phyloP scores from a whole-genome alignment of 2,888 invertebrate species.

The Glyphotaelius pellucidus region DNA sequence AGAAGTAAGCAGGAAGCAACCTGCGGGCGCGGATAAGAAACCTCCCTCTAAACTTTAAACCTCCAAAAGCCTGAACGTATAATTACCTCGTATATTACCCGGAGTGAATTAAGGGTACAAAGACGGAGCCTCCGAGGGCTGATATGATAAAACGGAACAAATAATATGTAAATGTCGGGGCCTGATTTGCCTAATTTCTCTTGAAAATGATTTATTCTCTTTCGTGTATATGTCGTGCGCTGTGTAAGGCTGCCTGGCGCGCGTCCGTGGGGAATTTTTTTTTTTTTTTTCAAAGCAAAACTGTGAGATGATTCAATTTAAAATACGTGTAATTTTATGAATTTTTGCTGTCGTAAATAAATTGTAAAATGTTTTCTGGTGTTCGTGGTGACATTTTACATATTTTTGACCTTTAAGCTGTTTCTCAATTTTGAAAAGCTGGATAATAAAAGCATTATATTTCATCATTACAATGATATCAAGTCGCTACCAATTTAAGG shows the following conservation, averaged over 20 bases:
- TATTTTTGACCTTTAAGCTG: neutral
- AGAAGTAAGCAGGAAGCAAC: neutral
- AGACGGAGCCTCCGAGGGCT: neutral
- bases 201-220: neutral
- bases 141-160: slow-evolving; percentile 2
- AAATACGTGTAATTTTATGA: neutral
- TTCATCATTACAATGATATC: neutral
- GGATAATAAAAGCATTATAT: neutral
- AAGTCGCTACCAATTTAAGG: too few species aligned
- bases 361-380: neutral
- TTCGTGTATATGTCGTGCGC: neutral
- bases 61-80: neutral
- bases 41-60: neutral
- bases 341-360: neutral
- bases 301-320: neutral
- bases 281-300: neutral
- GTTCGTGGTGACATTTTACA: neutral
- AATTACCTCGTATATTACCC: slow-evolving; percentile 2
- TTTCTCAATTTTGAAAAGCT: neutral
- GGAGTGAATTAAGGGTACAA: neutral
- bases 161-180: slow-evolving; percentile 1
- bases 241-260: neutral
- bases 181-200: slow-evolving; percentile 2
- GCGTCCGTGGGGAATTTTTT: neutral
- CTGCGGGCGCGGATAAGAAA: neutral